These are phyloP conservation scores for Drosophila niveifrons DNA, from an alignment of 2,888 invertebrate species.

Conservation along the genomic window DNA sequence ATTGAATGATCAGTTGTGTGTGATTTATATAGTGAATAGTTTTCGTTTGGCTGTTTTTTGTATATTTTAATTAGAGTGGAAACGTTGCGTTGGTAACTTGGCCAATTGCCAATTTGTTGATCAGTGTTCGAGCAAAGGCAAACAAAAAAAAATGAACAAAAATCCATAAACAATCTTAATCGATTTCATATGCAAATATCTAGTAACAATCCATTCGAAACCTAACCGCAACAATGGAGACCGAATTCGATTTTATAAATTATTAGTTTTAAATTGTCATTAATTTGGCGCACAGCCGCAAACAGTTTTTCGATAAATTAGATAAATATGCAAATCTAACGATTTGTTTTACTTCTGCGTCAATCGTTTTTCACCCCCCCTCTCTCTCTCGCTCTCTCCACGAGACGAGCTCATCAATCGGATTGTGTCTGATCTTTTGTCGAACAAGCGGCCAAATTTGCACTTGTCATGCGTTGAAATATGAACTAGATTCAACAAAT, in stretches of 20 bases:
- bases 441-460: constrained; percentile 76
- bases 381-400: fast-evolving
- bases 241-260: constrained; percentile 75
- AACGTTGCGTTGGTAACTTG: constrained; percentile 46
- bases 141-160: constrained; percentile 1
- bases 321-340: constrained; percentile 71
- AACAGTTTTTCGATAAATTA: constrained; percentile 49
- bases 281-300: constrained; percentile 68
- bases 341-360: constrained; percentile 64
- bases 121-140: constrained; percentile 28
- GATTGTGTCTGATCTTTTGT: constrained; percentile 75
- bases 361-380: not conserved
- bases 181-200: constrained; percentile 57
- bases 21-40: constrained; percentile 59
- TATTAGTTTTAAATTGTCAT: constrained; percentile 80
- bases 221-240: constrained; percentile 12
- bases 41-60: constrained; percentile 27
- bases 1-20: constrained; percentile 63
- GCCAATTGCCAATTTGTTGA: constrained; percentile 69
- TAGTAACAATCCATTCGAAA: constrained; percentile 18
- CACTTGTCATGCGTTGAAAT: constrained; percentile 74
- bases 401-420: constrained; percentile 15
- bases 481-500: constrained; percentile 45
- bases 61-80: constrained; percentile 79
- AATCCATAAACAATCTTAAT: constrained; percentile 73